Evolutionary conservation across 2,113 vertebrate species (phyloP).

Genomic region (Centropus unirufus): DNA sequence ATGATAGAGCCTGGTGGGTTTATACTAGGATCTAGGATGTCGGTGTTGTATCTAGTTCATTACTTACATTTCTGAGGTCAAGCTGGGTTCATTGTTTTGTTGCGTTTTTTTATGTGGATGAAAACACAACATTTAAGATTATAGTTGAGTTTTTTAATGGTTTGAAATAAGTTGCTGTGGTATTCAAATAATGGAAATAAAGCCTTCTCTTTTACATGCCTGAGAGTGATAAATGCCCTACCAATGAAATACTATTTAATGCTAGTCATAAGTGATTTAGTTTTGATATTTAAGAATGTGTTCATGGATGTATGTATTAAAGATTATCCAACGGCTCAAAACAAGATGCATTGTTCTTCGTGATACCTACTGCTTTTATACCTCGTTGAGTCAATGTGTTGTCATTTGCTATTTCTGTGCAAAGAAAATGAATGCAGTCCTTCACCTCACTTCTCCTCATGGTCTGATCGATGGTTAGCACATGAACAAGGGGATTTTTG

Average conservation of each 20-base stretch:
- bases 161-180: neutral
- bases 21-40: neutral
- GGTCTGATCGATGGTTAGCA: neutral
- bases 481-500: neutral
- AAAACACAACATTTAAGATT: neutral
- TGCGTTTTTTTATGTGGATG: neutral
- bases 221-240: neutral
- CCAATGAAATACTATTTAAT: neutral
- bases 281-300: neutral
- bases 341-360: neutral
- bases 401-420: neutral
- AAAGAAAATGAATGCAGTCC: neutral
- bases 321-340: neutral
- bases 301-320: neutral
- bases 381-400: neutral
- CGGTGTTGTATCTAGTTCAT: neutral
- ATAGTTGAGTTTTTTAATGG: neutral
- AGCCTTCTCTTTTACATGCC: neutral
- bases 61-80: neutral
- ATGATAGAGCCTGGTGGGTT: neutral
- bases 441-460: neutral
- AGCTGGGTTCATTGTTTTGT: neutral
- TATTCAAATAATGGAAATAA: neutral
- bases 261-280: neutral
- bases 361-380: neutral